A percentile compares a stretch with the other conserved stretches of the same genome.
phyloP scores from a whole-genome alignment of 1,140 invertebrate species.

The Sycobia sp. region DNA sequence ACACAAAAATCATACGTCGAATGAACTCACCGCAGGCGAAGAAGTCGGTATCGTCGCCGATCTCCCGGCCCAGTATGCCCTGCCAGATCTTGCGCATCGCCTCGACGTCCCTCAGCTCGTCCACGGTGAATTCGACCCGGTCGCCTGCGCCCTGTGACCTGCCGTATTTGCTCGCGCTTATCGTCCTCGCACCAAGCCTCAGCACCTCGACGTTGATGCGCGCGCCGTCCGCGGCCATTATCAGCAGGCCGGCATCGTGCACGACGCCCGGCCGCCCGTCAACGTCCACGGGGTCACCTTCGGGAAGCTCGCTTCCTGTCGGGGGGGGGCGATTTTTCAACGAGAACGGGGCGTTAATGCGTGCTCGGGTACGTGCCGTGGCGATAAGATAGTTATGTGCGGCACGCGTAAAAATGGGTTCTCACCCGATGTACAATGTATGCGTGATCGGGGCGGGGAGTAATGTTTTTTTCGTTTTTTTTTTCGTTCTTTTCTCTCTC shows the following conservation, averaged over 20 bases:
- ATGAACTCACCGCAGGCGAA: slow-evolving; percentile 80
- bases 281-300: slow-evolving; percentile 68
- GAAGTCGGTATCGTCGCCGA: slow-evolving; percentile 86
- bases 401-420: no score
- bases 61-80: slow-evolving; percentile 78
- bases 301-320: slow-evolving; percentile 58
- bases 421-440: no score
- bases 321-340: not conserved
- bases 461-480: no score
- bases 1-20: no score
- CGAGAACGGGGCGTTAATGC: no score
- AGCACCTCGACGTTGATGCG: slow-evolving; percentile 78
- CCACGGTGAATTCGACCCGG: slow-evolving; percentile 74
- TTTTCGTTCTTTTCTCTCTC: no score
- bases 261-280: slow-evolving; percentile 72
- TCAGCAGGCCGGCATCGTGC: slow-evolving; percentile 79
- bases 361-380: no score
- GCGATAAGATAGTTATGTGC: no score
- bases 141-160: slow-evolving; percentile 58
- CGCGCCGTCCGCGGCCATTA: slow-evolving; percentile 77
- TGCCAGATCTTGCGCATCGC: slow-evolving; percentile 78
- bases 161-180: slow-evolving; percentile 82
- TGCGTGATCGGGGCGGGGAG: no score
- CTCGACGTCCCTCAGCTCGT: slow-evolving; percentile 74
- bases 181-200: slow-evolving; percentile 80